A percentile compares a stretch with the other conserved stretches of the same genome.
Evolutionary conservation across 2,113 vertebrate species (phyloP).

Genomic region (Zapus hudsonius): DNA sequence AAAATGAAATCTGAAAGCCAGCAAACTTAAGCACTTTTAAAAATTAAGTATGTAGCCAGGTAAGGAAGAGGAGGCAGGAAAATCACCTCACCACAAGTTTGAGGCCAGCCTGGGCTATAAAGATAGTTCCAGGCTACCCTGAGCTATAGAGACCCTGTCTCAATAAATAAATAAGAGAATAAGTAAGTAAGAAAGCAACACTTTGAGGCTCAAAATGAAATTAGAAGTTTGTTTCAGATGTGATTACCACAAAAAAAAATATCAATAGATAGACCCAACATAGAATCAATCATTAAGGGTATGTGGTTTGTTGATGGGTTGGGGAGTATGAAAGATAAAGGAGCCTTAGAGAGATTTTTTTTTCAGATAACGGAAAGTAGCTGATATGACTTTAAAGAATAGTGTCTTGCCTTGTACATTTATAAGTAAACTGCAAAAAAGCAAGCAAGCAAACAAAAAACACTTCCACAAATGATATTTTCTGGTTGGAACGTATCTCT

Average conservation of each 20-base stretch:
- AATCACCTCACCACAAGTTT: neutral
- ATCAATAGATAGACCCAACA: neutral
- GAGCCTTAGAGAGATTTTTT: neutral
- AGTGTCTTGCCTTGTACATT: neutral
- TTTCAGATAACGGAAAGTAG: neutral
- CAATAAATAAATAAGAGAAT: neutral
- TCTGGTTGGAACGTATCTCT: neutral
- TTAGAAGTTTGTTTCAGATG: neutral
- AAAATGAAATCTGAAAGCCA: slow-evolving; percentile 25
- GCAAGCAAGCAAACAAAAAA: neutral
- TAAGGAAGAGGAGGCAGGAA: neutral
- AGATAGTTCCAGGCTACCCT: neutral
- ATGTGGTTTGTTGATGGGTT: neutral
- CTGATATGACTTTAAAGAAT: neutral
- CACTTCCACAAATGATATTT: neutral
- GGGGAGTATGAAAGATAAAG: neutral
- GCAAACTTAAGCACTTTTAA: neutral
- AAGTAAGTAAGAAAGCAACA: neutral
- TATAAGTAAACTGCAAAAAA: neutral
- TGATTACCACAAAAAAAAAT: neutral
- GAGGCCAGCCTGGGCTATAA: neutral
- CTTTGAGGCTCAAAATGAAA: neutral
- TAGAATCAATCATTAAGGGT: neutral
- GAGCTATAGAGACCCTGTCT: neutral
- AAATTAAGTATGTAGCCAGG: neutral